Evolutionary conservation across 2,888 invertebrate species (phyloP), one percentile per base, ranked within the genome.

Genomic region (Dicranocentrus wangi): DNA sequence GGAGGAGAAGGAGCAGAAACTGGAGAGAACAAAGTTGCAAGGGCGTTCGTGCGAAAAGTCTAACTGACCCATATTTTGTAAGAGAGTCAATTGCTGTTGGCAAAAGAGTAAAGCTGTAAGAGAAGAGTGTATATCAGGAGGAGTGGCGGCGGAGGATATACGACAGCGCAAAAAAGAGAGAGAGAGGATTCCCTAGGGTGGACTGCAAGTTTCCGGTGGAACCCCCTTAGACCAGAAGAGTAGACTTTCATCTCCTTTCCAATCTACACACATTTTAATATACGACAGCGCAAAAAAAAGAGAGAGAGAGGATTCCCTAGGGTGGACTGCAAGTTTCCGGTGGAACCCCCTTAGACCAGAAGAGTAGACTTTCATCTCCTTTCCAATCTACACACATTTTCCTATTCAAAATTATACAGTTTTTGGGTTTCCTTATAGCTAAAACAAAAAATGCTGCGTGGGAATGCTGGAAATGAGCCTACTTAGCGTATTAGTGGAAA

Each of bases 11-110:
- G 39, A 55, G 3, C n/a, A 61, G 65, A 73, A 63, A 65, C n/a
- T 28, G n/a, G 13, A 43, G 47, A 66, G 55, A 81, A 66, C 65
- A 81, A n/a, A 68, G 77, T 66, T 82, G 72, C 71, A 75, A 75
- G 73, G 79, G 82, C 76, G 82, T 82, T 73, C 73, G 82, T 72
- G 77, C 73, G 78, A 82, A 82, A 82, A 80, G 51, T 68, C 80
- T 76, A 82, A 80, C 73, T 80, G 76, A 80, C 79, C 82, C 76
- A 82, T 80, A 80, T 82, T 71, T 82, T 80, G 55, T 25, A 53
- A 75, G 63, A 28, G 66, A 71, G 71, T 76, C 76, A 82, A 71
- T 76, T 71, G 76, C 73, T 71, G 32, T 75, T 72, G 82, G 82
- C 80, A 76, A 65, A 63, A 47, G 58, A 53, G 19, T 63, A n/a